phyloP scores from a whole-genome alignment of 2,797 vertebrate genomes.

The Naso thynnoides region DNA sequence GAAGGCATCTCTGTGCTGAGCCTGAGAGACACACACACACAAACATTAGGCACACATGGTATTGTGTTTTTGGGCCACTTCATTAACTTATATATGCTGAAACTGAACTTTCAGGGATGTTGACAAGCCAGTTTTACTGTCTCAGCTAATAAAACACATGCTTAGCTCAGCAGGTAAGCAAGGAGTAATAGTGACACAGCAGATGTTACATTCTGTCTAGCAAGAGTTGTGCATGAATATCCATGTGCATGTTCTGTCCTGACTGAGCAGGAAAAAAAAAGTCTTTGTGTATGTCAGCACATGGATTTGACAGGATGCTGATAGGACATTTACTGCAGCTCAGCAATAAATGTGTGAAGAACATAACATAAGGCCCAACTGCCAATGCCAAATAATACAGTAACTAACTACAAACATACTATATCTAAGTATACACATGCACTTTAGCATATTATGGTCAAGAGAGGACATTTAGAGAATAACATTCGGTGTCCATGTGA shows the following conservation, averaged over 20 bases:
- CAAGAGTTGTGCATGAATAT: background rate
- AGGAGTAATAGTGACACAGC: background rate
- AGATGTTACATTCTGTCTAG: background rate
- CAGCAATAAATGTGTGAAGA: slow-evolving; percentile 39
- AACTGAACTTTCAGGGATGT: background rate
- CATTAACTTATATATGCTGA: background rate
- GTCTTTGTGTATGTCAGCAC: slow-evolving; percentile 21
- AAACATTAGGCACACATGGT: slow-evolving; percentile 10
- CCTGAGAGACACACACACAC: slow-evolving; percentile 80
- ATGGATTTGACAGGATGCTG: slow-evolving; percentile 15
- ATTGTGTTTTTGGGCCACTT: background rate
- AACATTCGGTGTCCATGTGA: background rate
- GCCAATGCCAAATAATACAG: slow-evolving; percentile 45
- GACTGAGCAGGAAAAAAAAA: slow-evolving; percentile 21
- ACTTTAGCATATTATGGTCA: background rate
- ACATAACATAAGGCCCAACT: slow-evolving; percentile 15
- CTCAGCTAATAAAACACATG: background rate
- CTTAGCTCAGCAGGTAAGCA: background rate
- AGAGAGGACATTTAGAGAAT: background rate
- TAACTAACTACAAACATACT: slow-evolving; percentile 31
- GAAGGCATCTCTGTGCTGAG: slow-evolving; percentile 93
- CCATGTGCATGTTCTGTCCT: slow-evolving; percentile 5
- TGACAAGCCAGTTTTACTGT: background rate
- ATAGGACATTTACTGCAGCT: background rate
- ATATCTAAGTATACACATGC: background rate